Conservation (phyloP, 2,888 invertebrate genomes). For the Boloria euphrosyne region DNA sequence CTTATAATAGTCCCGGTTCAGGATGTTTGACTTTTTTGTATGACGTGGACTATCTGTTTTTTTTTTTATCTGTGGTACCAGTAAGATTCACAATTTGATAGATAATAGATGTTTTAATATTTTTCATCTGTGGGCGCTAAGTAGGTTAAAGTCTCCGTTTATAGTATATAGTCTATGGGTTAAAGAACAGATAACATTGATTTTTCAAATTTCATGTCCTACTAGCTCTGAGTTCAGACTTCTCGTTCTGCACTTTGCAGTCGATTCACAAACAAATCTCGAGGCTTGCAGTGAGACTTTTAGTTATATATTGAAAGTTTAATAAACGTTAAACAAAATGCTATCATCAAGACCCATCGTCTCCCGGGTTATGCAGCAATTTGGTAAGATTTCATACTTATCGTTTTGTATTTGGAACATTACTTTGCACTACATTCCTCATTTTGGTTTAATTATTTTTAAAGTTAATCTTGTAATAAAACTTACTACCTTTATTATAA, state of each 20-base stretch:
- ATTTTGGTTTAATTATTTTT: not conserved
- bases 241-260: not conserved
- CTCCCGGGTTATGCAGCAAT: conserved; percentile 66
- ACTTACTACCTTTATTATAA: not conserved
- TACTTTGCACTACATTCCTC: not conserved
- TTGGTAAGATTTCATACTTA: conserved; percentile 52
- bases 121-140: conserved; percentile 7
- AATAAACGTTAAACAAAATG: conserved; percentile 51
- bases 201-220: not conserved
- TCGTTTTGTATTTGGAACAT: conserved; percentile 10
- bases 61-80: too few relatives aligned
- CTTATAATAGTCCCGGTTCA: too few relatives aligned
- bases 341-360: conserved; percentile 60
- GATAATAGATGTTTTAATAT: not conserved
- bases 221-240: not conserved
- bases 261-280: not conserved
- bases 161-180: too few relatives aligned
- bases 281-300: not conserved
- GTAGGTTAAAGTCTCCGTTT: not conserved
- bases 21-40: too few relatives aligned
- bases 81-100: not conserved
- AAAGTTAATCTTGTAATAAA: not conserved
- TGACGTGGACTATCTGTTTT: too few relatives aligned
- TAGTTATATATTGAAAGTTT: not conserved
- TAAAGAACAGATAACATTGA: conserved; percentile 12